Evolutionary conservation across 2,113 vertebrate species (phyloP).

Genomic region (Hemicordylus capensis): DNA sequence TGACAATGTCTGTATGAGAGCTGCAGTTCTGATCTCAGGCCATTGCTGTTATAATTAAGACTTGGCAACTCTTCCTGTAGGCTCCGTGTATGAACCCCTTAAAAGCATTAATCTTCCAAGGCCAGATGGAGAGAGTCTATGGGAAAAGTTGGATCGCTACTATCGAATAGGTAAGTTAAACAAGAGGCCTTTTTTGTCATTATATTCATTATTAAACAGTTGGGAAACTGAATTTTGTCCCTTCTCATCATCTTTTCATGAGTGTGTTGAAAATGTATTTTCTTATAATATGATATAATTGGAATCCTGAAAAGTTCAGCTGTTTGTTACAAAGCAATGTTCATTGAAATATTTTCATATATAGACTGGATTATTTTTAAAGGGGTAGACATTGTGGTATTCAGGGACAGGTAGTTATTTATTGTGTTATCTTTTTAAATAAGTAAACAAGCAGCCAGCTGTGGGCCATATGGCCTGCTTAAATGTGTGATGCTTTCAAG

Average conservation of each 20-base stretch:
- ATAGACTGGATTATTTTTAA: background rate
- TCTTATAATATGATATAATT: background rate
- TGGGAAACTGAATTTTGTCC: background rate
- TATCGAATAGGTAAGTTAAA: slow-evolving; percentile 88
- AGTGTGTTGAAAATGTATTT: background rate
- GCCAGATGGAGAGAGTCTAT: slow-evolving; percentile 85
- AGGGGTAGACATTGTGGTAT: background rate
- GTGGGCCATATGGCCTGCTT: background rate
- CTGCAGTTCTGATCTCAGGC: slow-evolving; percentile 11
- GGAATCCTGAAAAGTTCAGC: background rate
- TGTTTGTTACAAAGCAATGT: background rate
- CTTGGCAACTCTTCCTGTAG: slow-evolving; percentile 69
- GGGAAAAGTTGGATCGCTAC: slow-evolving; percentile 93
- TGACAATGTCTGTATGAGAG: background rate
- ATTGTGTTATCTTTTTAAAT: background rate
- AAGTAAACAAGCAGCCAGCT: background rate
- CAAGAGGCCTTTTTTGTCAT: background rate
- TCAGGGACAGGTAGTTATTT: background rate
- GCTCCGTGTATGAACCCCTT: slow-evolving; percentile 96
- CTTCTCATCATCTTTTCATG: background rate
- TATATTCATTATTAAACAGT: background rate
- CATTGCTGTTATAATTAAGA: background rate
- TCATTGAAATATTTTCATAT: background rate
- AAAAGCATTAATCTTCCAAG: slow-evolving; percentile 84
- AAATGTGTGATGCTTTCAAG: background rate